Evolutionary conservation across 2,113 vertebrate genomes (phyloP), one percentile per base, ranked within the genome.

Genomic region (Serinus canaria): DNA sequence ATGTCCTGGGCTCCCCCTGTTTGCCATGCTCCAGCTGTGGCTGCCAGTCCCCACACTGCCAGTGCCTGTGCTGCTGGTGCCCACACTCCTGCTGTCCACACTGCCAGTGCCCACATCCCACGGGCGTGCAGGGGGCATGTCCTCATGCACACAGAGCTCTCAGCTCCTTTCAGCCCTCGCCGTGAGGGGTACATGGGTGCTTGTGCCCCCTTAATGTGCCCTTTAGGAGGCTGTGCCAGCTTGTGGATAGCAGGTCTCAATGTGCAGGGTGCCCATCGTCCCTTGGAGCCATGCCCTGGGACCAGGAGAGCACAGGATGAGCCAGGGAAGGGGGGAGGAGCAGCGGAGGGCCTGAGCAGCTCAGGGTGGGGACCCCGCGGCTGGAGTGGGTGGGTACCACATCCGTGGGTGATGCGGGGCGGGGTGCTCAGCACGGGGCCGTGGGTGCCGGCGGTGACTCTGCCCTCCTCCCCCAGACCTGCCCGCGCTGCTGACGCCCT

Each of bases 401-500:
- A 55, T 17, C 11, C 19, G 23, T 1, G 6, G 30, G n/a, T 24
- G 46, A 22, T 3, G 7, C 4, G 0, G 4, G 27, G 37, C 5
- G 58, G 33, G 49, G 7, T 47, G 10, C n/a, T 49, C 55, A 25
- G 58, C 2, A 1, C 2, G 1, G 58, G 37, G 24, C 44, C 2
- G 0, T 2, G 13, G 47, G 43, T 52, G 30, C 79, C n/a, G 3
- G 49, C 1, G 2, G 25, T 96, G 84, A 95, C 87, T 35, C 46
- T 81, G 33, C 44, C 23, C 37, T 95, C 52, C 52, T 94, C 44
- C 55, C 82, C 20, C 83, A 97, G 96, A 94, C 43, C 46, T 95
- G 63, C 95, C 97, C 1, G 77, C 35, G 11, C 91, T 95, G 70
- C 90, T 97, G 94, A 95, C 94, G 0, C 97, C 97, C 21, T 95